Evolutionary conservation across 2,888 invertebrate species (phyloP).

Genomic region (Pollenia amentaria): DNA sequence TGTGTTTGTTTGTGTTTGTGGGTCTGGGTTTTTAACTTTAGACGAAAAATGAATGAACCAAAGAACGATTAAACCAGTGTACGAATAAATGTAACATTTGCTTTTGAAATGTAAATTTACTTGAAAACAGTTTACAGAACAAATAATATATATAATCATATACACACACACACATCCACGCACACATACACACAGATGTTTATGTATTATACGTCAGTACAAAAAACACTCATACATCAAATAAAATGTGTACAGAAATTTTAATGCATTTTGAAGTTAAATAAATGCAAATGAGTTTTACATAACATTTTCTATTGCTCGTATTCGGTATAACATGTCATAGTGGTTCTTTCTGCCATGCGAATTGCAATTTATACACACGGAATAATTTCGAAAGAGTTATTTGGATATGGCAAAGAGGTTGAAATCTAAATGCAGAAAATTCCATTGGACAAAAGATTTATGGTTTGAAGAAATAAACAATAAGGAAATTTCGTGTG

Average conservation of each 20-base stretch:
- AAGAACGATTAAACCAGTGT: slow-evolving; percentile 16
- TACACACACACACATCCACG: slow-evolving; percentile 7
- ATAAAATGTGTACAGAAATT: slow-evolving; percentile 68
- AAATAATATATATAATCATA: slow-evolving; percentile 55
- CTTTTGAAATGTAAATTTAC: slow-evolving; percentile 73
- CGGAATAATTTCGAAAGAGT: background rate
- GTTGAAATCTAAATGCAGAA: no score
- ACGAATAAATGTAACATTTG: slow-evolving; percentile 60
- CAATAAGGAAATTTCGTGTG: no score
- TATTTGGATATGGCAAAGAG: no score
- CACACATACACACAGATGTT: background rate
- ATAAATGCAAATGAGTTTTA: slow-evolving; percentile 73
- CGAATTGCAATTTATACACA: slow-evolving; percentile 38
- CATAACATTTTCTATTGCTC: slow-evolving; percentile 64
- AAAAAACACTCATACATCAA: slow-evolving; percentile 63
- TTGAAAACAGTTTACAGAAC: slow-evolving; percentile 66
- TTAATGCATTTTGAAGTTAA: slow-evolving; percentile 73
- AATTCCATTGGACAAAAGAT: no score
- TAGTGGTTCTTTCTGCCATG: background rate
- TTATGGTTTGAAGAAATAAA: no score
- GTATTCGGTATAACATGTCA: background rate
- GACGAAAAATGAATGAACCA: slow-evolving; percentile 55
- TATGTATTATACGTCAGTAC: slow-evolving; percentile 8
- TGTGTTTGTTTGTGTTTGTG: background rate
- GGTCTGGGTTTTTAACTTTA: slow-evolving; percentile 8